These are phyloP conservation scores for Anabacerthia variegaticeps DNA, from an alignment of 2,797 vertebrate genomes.

Conservation along the genomic window DNA sequence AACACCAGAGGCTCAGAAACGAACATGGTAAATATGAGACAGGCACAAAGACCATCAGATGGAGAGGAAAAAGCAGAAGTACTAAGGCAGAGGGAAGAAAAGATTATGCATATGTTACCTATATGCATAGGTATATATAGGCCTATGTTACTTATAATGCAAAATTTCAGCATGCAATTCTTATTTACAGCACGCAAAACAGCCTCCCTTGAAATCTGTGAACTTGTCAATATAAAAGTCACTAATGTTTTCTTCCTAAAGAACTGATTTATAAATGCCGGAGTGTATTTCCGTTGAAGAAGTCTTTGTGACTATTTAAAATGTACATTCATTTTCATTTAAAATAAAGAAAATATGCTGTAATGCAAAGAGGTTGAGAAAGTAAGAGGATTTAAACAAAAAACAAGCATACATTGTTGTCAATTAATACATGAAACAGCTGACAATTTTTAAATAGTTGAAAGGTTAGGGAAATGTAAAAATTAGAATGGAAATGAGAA, in stretches of 20 bases:
- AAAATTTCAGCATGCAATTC: not conserved
- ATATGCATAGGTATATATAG: not conserved
- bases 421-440: not conserved
- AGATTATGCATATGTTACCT: not conserved
- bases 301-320: not conserved
- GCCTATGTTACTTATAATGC: not conserved
- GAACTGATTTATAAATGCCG: not conserved
- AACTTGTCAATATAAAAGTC: not conserved
- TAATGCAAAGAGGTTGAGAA: not conserved
- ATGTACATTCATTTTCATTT: not conserved
- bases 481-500: not conserved
- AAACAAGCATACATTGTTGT: not conserved
- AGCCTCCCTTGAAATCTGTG: not conserved
- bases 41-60: not conserved
- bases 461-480: constrained; percentile 12
- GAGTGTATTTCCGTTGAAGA: not conserved
- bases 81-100: not conserved
- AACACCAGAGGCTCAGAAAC: not conserved
- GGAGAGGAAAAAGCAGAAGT: not conserved
- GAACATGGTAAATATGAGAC: accelerated
- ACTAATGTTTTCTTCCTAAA: not conserved
- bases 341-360: constrained; percentile 29
- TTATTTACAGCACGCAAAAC: not conserved
- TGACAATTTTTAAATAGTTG: not conserved
- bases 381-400: constrained; percentile 27